phyloP scores from a whole-genome alignment of 2,888 invertebrate genomes.

The Rhabditoides inermis region DNA sequence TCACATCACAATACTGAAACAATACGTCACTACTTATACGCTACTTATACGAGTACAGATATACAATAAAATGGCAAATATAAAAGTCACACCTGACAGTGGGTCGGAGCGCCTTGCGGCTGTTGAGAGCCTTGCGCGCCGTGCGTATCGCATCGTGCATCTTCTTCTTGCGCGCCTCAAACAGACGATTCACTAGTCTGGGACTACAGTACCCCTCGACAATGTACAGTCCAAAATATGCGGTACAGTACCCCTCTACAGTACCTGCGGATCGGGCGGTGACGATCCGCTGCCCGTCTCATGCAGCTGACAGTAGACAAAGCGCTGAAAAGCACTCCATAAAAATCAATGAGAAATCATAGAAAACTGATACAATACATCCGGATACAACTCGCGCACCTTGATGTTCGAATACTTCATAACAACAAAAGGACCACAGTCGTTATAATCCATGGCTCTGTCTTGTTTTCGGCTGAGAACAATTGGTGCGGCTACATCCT shows the following conservation, averaged over 20 bases:
- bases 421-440: no score
- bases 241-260: no score
- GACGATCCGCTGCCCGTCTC: conserved; percentile 46
- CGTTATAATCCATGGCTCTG: conserved; percentile 52
- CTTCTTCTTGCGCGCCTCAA: conserved; percentile 16
- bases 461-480: neutral
- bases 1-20: neutral
- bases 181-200: conserved; percentile 34
- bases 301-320: conserved; percentile 89
- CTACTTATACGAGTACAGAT: no score
- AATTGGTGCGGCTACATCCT: conserved; percentile 20
- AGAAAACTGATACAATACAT: no score
- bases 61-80: no score
- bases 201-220: conserved; percentile 1
- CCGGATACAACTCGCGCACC: no score
- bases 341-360: no score
- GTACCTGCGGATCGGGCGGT: neutral
- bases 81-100: conserved; percentile 63
- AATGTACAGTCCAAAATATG: neutral
- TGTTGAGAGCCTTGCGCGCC: conserved; percentile 1
- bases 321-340: conserved; percentile 77
- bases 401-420: no score
- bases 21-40: neutral
- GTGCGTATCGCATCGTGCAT: conserved; percentile 9
- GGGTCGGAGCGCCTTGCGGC: conserved; percentile 60